Evolutionary conservation across 2,113 vertebrate genomes (phyloP), one percentile per base, ranked within the genome.

Genomic region (Condylura cristata): DNA sequence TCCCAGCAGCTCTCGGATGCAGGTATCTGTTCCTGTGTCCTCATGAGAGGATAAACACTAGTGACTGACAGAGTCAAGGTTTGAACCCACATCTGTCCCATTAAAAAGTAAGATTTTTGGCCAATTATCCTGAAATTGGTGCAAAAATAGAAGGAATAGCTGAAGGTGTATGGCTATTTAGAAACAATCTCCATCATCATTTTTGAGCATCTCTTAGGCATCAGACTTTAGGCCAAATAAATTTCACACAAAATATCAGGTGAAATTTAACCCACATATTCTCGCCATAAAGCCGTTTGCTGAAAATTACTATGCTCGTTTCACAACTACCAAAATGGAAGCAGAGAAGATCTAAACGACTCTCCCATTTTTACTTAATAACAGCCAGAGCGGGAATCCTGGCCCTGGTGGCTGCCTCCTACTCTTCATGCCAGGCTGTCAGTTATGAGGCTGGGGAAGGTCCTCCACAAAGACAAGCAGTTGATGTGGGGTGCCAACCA

Each of bases 201-300:
- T 93, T 75, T n/a, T 46, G 39, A 91, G 34, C 3, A 65, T 1
- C 3, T 76, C 58, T 80, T 22, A 93, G 46, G 39, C 13, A 39
- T 92, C 53, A 86, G 30, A 16, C 13, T 70, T 70, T 61, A 65
- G 63, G n/a, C n/a, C 76, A 68, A 3, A 85, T 70, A 68, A 68
- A 2, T 89, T 82, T 66, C 37, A 60, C 17, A 41, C 44, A 65
- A 34, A 34, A 26, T 37, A 78, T 61, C 60, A 39, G 30, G 22
- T 39, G 28, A 65, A 51, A 53, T 65, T 66, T 51, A 72, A 78
- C 51, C n/a, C 60, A 30, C 2, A 6, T 56, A n/a, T 41, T 28
- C 87, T 89, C 92, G 24, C n/a, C 37, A 34, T n/a, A 63, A 81
- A 89, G 22, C 32, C 86, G 8, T 53, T 93, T 78, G n/a, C 16